Evolutionary conservation across 2,888 invertebrate genomes (phyloP).

Genomic region (Dryadula phaetusa): DNA sequence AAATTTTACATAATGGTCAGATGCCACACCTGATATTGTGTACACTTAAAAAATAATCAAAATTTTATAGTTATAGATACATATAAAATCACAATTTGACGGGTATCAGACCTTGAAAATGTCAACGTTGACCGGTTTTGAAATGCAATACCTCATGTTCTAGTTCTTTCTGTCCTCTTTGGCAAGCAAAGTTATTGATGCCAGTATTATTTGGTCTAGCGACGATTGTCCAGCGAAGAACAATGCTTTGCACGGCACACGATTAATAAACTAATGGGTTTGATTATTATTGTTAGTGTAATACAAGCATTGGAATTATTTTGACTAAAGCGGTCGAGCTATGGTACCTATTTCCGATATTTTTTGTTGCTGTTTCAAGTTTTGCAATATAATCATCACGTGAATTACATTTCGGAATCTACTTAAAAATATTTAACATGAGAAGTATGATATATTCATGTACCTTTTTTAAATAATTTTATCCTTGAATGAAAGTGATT

Average conservation of each 20-base stretch:
- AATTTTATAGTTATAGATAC: neutral
- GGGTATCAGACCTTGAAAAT: slow-evolving; percentile 51
- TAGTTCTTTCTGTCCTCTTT: slow-evolving; percentile 64
- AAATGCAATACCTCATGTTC: slow-evolving; percentile 60
- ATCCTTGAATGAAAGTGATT: neutral
- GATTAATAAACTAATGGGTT: slow-evolving; percentile 80
- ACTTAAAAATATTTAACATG: no score
- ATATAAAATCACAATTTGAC: slow-evolving; percentile 32
- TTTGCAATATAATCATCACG: neutral
- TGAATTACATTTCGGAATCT: neutral
- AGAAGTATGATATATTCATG: no score
- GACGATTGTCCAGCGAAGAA: slow-evolving; percentile 74
- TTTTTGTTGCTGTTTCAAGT: slow-evolving; percentile 53
- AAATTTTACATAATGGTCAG: neutral
- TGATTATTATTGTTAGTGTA: slow-evolving; percentile 69
- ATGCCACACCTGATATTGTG: neutral
- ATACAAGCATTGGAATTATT: slow-evolving; percentile 68
- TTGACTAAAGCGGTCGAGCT: slow-evolving; percentile 77
- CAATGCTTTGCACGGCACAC: slow-evolving; percentile 68
- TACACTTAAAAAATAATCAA: slow-evolving; percentile 7
- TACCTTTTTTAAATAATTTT: no score
- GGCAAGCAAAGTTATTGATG: slow-evolving; percentile 63
- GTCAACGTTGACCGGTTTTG: slow-evolving; percentile 55
- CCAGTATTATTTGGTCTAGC: slow-evolving; percentile 78
- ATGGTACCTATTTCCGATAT: slow-evolving; percentile 59